A percentile compares a stretch with the other conserved stretches of the same genome.
These are phyloP conservation scores for Agonopterix arenella DNA, from an alignment of 2,888 invertebrate genomes.

Conservation along the genomic window DNA sequence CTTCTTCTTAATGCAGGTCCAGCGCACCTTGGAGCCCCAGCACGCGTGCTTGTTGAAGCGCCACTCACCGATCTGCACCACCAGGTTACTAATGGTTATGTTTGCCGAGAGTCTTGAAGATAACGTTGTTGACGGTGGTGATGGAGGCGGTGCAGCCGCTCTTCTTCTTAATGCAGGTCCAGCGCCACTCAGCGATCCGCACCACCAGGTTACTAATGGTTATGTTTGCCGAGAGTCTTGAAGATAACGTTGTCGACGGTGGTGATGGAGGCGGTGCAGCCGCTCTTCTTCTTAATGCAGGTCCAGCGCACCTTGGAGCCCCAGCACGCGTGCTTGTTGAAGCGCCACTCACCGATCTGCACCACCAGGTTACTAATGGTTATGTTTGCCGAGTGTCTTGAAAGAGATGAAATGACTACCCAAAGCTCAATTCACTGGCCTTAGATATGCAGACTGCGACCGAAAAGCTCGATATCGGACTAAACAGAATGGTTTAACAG, in stretches of 20 bases:
- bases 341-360: conserved; percentile 56
- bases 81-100: conserved; percentile 23
- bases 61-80: conserved; percentile 66
- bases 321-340: too few relatives aligned
- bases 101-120: conserved; percentile 27
- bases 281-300: conserved; percentile 67
- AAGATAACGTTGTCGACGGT: conserved; percentile 19
- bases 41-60: conserved; percentile 66
- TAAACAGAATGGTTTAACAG: too few relatives aligned
- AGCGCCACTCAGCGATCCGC: conserved; percentile 69
- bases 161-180: conserved; percentile 70
- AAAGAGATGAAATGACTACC: too few relatives aligned
- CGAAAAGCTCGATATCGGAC: too few relatives aligned
- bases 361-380: too few relatives aligned
- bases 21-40: conserved; percentile 61
- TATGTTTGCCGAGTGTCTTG: too few relatives aligned
- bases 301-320: conserved; percentile 55
- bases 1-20: conserved; percentile 70
- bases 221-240: conserved; percentile 1
- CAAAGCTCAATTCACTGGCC: too few relatives aligned
- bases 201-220: conserved; percentile 62
- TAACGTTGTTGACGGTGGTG: conserved; percentile 66
- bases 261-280: conserved; percentile 39
- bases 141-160: conserved; percentile 66
- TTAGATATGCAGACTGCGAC: too few relatives aligned